A percentile compares a stretch with the other conserved stretches of the same genome.
These are phyloP conservation scores for Panulirus ornatus DNA, from an alignment of 1,140 invertebrate genomes.

Conservation along the genomic window DNA sequence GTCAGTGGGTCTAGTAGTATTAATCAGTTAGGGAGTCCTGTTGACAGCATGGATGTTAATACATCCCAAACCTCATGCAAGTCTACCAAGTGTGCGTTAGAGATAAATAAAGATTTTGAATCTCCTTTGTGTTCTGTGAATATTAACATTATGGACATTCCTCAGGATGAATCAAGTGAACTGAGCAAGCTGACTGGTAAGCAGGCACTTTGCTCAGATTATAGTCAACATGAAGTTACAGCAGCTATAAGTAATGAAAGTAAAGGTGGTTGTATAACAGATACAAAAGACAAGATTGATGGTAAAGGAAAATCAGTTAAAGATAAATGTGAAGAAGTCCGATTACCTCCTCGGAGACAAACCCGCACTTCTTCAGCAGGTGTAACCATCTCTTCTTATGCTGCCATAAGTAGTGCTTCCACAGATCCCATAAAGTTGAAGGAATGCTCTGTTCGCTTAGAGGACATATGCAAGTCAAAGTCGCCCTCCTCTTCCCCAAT, in stretches of 20 bases:
- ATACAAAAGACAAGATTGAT: conserved; percentile 42
- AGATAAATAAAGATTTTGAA: not conserved
- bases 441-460: conserved; percentile 79
- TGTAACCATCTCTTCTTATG: not conserved
- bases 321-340: conserved; percentile 9
- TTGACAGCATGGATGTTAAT: conserved; percentile 9
- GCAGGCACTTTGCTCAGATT: not conserved
- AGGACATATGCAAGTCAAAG: conserved; percentile 77
- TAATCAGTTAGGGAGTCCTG: not conserved
- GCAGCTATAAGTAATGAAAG: conserved; percentile 34
- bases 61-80: not conserved
- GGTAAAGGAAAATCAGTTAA: conserved; percentile 12
- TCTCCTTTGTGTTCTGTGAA: conserved; percentile 39
- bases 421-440: conserved; percentile 77
- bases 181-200: conserved; percentile 23
- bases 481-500: conserved; percentile 46
- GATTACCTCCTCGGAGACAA: not conserved
- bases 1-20: conserved; percentile 1
- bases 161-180: conserved; percentile 44
- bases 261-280: conserved; percentile 40
- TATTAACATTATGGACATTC: conserved; percentile 20
- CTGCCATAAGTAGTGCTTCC: not conserved
- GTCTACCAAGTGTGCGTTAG: not conserved
- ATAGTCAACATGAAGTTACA: conserved; percentile 20
- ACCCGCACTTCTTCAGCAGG: conserved; percentile 32